Evolutionary conservation across 2,797 vertebrate genomes (phyloP).

Genomic region (Lepilemur septentrionalis): DNA sequence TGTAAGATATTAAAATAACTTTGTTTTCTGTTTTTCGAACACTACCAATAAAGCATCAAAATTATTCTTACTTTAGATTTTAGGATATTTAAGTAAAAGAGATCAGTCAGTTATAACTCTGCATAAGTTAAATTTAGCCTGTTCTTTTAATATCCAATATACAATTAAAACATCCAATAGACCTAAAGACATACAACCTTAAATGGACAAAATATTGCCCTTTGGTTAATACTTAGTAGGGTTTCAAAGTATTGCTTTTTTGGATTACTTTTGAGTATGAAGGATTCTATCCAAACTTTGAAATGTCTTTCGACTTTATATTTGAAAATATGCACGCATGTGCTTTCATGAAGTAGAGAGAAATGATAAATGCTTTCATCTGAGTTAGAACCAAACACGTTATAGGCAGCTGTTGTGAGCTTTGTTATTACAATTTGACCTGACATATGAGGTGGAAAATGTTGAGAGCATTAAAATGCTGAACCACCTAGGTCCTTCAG

Average conservation of each 20-base stretch:
- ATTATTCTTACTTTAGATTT: slow-evolving; percentile 17
- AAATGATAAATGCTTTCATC: not conserved
- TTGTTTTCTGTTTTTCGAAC: not conserved
- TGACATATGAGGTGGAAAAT: not conserved
- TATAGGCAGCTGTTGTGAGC: not conserved
- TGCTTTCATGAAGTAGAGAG: not conserved
- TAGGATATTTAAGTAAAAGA: not conserved
- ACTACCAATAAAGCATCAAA: not conserved
- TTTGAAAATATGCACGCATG: slow-evolving; percentile 18
- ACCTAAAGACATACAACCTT: not conserved
- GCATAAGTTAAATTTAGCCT: not conserved
- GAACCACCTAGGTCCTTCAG: no score
- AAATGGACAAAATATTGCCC: not conserved
- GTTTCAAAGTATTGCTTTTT: not conserved
- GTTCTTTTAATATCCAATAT: not conserved
- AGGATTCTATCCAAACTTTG: not conserved
- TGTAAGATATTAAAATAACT: not conserved
- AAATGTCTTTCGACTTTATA: slow-evolving; percentile 19
- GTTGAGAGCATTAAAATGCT: not conserved
- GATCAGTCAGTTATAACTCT: not conserved
- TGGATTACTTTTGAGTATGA: not conserved
- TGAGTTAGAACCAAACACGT: not conserved
- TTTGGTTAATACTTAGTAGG: not conserved
- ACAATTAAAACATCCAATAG: not conserved
- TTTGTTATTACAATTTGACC: not conserved